Evolutionary conservation across 2,888 invertebrate genomes (phyloP).

Genomic region (Lottia gigantea): DNA sequence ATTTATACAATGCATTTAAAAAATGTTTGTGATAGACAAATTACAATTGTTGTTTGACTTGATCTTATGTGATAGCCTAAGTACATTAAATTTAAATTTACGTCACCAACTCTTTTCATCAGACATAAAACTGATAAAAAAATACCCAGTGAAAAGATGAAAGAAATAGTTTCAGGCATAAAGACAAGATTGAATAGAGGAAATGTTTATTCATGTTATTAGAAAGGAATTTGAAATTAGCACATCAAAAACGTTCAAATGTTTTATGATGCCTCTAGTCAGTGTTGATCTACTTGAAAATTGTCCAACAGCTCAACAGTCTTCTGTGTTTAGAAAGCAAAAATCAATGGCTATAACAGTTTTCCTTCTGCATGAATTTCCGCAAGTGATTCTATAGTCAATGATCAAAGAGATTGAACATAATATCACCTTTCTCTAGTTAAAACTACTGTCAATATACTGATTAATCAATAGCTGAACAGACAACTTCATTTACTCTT

Average conservation of each 20-base stretch:
- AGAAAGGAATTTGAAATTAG: background rate
- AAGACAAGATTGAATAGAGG: background rate
- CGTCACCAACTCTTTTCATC: too few relatives aligned
- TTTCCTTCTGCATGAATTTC: slow-evolving; percentile 8
- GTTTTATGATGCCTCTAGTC: background rate
- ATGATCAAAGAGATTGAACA: slow-evolving; percentile 2
- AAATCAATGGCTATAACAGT: background rate
- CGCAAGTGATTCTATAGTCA: slow-evolving; percentile 4
- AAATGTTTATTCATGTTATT: slow-evolving; percentile 1
- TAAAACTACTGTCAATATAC: background rate
- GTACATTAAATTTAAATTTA: too few relatives aligned
- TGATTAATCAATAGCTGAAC: background rate
- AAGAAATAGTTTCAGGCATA: slow-evolving; percentile 8
- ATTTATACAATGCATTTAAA: too few relatives aligned
- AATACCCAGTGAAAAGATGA: background rate
- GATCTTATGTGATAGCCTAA: too few relatives aligned
- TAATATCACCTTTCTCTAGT: slow-evolving; percentile 8
- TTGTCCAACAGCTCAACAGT: slow-evolving; percentile 6
- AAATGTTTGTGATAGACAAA: too few relatives aligned
- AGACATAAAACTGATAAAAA: too few relatives aligned
- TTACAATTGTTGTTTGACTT: too few relatives aligned
- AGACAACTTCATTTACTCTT: too few relatives aligned
- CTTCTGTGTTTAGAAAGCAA: background rate
- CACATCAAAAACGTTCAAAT: background rate
- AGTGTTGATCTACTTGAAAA: slow-evolving; percentile 3